A percentile compares a stretch with the other conserved stretches of the same genome.
phyloP scores from a whole-genome alignment of 92 coral and sea anemone genomes.

The Zoanthus gigantus region DNA sequence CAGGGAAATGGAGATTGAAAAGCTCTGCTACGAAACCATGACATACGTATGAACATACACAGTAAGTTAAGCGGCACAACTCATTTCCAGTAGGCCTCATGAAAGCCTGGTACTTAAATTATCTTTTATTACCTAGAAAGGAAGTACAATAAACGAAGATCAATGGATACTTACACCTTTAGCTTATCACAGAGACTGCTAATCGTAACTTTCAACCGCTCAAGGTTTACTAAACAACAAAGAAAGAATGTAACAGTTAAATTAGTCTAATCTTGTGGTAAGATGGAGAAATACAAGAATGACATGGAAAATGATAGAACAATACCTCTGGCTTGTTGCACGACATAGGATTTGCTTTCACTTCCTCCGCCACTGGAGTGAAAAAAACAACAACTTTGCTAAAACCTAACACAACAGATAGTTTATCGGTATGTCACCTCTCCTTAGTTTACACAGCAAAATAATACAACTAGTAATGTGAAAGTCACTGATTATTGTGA shows the following conservation, averaged over 20 bases:
- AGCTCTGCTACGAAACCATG: no score
- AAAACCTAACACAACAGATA: not conserved
- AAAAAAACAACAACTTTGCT: not conserved
- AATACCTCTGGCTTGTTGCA: constrained; percentile 76
- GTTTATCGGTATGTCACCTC: no score
- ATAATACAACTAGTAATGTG: no score
- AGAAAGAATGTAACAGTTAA: not conserved
- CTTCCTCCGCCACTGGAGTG: constrained; percentile 70
- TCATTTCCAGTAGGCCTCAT: no score
- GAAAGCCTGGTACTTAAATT: not conserved
- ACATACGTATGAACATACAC: no score
- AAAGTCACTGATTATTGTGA: no score
- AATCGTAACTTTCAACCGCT: constrained; percentile 25
- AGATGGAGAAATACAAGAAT: not conserved
- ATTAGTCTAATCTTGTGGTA: not conserved
- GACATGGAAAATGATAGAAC: not conserved
- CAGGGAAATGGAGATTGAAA: no score
- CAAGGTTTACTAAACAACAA: constrained; percentile 34
- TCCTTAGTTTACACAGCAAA: no score
- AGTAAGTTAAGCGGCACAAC: no score
- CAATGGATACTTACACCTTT: constrained; percentile 16
- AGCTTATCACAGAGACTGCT: constrained; percentile 41
- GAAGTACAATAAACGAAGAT: not conserved
- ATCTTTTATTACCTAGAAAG: no score
- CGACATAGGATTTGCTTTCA: constrained; percentile 70